A percentile compares a stretch with the other conserved stretches of the same genome.
These are phyloP conservation scores for Drosophila bocki DNA, from an alignment of 1,140 invertebrate species.

Conservation along the genomic window DNA sequence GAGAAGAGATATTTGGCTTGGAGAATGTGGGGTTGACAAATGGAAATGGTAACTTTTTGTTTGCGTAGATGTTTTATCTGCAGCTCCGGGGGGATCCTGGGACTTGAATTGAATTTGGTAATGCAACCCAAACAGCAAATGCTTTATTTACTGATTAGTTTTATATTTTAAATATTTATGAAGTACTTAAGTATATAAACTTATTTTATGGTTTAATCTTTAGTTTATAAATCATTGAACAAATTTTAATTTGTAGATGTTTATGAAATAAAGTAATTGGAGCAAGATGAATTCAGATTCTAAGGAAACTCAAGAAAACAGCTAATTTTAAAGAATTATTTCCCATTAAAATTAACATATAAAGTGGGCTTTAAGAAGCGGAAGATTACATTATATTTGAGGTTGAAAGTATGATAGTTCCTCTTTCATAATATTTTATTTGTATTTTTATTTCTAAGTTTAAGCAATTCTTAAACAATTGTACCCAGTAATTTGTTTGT, in stretches of 20 bases:
- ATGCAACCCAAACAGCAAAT: constrained; percentile 6
- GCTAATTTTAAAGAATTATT: not conserved
- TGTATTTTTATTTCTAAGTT: not conserved
- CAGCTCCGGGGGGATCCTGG: not conserved
- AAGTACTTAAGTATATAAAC: not conserved
- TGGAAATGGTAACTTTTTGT: constrained; percentile 77
- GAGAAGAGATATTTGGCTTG: constrained; percentile 16
- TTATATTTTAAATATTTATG: not conserved
- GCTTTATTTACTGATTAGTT: not conserved
- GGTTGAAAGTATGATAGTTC: not conserved
- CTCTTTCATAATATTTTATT: too few species aligned
- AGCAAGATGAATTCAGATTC: not conserved
- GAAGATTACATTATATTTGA: not conserved
- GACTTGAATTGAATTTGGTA: constrained; percentile 15
- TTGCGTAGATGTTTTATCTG: constrained; percentile 50
- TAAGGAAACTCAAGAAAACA: not conserved
- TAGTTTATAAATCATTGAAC: not conserved
- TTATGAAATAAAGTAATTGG: not conserved
- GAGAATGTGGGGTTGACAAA: constrained; percentile 35
- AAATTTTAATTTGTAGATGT: not conserved
- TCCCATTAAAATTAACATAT: not conserved
- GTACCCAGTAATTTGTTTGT: not conserved
- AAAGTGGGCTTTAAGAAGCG: not conserved
- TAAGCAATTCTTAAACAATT: not conserved
- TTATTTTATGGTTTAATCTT: not conserved